Conservation (phyloP, 2,797 vertebrate species). For the Poeciliopsis presidionis region DNA sequence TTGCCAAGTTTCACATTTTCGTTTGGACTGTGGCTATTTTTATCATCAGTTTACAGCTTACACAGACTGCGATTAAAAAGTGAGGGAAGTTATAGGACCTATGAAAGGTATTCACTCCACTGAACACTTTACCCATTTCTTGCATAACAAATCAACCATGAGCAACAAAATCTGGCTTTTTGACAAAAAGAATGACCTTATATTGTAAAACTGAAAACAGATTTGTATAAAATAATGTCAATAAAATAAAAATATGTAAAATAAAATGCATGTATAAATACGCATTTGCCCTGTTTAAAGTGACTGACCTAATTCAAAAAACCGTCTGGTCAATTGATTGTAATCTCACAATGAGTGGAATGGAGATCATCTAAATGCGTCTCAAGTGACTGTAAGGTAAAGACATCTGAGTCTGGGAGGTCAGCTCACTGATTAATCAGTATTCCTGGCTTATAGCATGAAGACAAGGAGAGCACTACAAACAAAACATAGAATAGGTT, state of each 20-base stretch:
- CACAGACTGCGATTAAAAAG: neutral
- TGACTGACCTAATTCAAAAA: neutral
- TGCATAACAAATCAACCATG: neutral
- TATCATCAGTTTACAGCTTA: neutral
- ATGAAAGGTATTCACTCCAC: neutral
- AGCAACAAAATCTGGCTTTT: neutral
- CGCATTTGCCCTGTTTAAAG: neutral
- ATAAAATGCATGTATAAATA: neutral
- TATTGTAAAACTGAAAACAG: neutral
- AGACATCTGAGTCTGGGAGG: neutral
- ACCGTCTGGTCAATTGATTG: neutral
- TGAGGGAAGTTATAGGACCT: neutral
- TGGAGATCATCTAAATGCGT: no score
- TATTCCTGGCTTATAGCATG: neutral
- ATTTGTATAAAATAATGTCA: neutral
- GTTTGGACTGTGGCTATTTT: neutral
- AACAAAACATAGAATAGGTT: neutral
- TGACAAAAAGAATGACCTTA: neutral
- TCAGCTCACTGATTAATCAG: neutral
- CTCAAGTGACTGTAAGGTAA: neutral
- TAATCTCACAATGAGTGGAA: no score
- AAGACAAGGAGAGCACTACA: neutral
- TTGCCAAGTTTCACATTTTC: neutral
- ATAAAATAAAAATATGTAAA: neutral
- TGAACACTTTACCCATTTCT: neutral